Base-by-base conservation (phyloP, 2,797 vertebrate genomes). In the Xyrichtys novacula region DNA sequence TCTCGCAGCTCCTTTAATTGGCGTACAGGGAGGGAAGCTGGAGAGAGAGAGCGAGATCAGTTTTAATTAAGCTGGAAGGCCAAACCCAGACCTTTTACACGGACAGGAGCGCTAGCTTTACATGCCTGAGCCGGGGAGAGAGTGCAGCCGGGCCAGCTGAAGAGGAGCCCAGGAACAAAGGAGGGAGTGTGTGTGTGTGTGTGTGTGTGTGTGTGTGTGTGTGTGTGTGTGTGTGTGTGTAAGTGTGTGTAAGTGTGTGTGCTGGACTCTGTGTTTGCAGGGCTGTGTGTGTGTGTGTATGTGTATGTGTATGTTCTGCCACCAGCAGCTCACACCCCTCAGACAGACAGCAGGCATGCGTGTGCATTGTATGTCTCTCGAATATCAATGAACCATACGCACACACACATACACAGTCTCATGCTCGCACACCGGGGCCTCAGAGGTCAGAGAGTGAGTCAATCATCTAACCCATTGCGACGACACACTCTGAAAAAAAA, bases 371-470 rank as follows among this genome's bases (percentile, higher is more conserved):
- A 95, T 95, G 92, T 94, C 94, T 95, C 92, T 90, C 85, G 97
- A 97, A 98, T 98, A 97, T 96, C 97, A 97, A 99, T 98, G 95
- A 98, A 96, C 84, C 92, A 39, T 60, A 56, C 53, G 69, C 74
- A 64, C 79, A 63, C 62, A 58, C 65, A 58, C 42, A 56, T 57
- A 39, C 50, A 61, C 52, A 40, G 29, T 49, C 59, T 46, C 66
- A 78, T 61, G 67, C 86, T 49, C 81, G 60, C 73, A 84, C 85
- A 85, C 85, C 44, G 60, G 81, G 96, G 94, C 96, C 96, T 95
- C 93, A 92, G 96, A 96, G 98, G 98, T 98, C 97, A 98, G 95
- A 89, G 96, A 97, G 96, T 95, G 95, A 98, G 97, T 98, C 98
- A 99, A 97, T 98, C 97, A 98, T 97, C 93, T 96, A 91, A 92